Conservation (phyloP, 2,797 vertebrate species). For the Dicrostonyx torquatus region DNA sequence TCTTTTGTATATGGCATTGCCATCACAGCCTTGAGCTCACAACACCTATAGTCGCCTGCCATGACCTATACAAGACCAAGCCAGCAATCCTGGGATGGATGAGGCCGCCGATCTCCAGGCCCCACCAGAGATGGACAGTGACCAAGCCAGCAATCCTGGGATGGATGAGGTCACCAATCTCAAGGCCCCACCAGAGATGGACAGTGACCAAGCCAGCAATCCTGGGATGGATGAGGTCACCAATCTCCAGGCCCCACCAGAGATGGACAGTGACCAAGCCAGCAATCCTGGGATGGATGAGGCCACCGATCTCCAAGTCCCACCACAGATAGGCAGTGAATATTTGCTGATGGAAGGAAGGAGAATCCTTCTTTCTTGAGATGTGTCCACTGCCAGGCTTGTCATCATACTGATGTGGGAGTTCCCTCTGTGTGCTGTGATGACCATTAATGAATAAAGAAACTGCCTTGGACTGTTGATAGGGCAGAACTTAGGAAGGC, state of each 20-base stretch:
- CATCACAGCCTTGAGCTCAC: neutral
- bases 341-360: neutral
- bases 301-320: no score
- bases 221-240: no score
- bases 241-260: no score
- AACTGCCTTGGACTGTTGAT: no score
- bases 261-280: neutral
- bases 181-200: no score
- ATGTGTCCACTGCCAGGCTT: neutral
- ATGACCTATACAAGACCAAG: neutral
- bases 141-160: no score
- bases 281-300: no score
- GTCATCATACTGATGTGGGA: no score
- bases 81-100: neutral
- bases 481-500: no score
- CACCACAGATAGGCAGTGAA: neutral
- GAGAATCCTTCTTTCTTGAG: neutral
- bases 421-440: no score
- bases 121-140: neutral
- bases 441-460: no score
- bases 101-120: neutral
- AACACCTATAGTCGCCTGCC: neutral
- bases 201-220: neutral
- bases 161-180: no score
- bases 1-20: neutral